Conservation (phyloP, 2,888 invertebrate species). For the Neria commutata region DNA sequence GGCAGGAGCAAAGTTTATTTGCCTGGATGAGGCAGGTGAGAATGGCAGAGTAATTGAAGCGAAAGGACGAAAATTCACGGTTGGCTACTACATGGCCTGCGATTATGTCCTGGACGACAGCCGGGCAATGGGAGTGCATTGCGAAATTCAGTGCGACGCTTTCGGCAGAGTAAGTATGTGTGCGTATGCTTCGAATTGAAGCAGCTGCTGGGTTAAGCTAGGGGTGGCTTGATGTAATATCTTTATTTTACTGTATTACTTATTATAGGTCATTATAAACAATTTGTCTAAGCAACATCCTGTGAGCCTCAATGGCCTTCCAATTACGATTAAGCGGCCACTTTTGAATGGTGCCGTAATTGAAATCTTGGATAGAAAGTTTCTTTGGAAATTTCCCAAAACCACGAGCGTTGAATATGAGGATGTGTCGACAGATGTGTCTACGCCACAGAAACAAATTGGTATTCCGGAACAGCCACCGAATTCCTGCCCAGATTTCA, state of each 20-base stretch:
- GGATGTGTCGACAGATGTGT: conserved; percentile 22
- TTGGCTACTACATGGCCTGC: conserved; percentile 53
- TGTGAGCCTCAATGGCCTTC: conserved; percentile 46
- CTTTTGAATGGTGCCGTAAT: conserved; percentile 49
- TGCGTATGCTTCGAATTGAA: not conserved
- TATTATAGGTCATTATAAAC: conserved; percentile 55
- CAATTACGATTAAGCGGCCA: conserved; percentile 44
- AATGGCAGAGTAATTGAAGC: conserved; percentile 33
- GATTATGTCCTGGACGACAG: conserved; percentile 49
- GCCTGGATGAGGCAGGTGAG: conserved; percentile 37
- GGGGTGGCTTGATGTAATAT: too few relatives aligned
- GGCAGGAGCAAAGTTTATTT: conserved; percentile 52
- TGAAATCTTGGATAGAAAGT: conserved; percentile 49
- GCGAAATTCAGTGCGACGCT: conserved; percentile 56
- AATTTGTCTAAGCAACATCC: conserved; percentile 48
- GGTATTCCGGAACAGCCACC: conserved; percentile 43
- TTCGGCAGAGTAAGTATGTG: conserved; percentile 55
- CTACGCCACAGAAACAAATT: conserved; percentile 34
- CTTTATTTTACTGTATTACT: too few relatives aligned
- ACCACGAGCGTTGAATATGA: conserved; percentile 20
- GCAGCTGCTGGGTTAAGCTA: too few relatives aligned
- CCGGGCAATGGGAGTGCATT: conserved; percentile 49
- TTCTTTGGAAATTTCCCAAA: conserved; percentile 50
- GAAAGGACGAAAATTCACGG: conserved; percentile 52
- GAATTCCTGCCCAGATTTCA: conserved; percentile 51